phyloP scores from a whole-genome alignment of 2,113 vertebrate genomes.

The Guaruba guarouba region DNA sequence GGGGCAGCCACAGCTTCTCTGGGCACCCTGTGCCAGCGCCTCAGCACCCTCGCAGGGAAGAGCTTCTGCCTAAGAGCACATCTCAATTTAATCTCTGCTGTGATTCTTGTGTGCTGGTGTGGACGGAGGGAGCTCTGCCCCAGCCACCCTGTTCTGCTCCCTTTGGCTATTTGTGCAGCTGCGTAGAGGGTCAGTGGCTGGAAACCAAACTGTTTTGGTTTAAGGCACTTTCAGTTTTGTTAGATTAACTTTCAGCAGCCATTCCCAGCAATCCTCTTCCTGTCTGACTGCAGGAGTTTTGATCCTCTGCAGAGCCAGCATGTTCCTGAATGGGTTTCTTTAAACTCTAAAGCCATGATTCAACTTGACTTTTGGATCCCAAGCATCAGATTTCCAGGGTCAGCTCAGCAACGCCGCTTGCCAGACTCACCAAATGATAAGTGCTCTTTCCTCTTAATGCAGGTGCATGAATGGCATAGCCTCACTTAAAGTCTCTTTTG shows the following conservation, averaged over 20 bases:
- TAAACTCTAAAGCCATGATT: neutral
- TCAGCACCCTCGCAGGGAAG: neutral
- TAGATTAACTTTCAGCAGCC: neutral
- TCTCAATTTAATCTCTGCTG: neutral
- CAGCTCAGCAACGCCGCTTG: neutral
- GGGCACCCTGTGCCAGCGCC: neutral
- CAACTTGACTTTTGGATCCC: neutral
- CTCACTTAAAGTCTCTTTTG: neutral
- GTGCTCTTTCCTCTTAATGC: neutral
- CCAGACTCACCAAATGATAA: neutral
- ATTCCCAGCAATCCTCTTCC: neutral
- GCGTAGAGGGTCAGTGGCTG: neutral
- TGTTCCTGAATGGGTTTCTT: neutral
- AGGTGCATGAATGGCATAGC: neutral
- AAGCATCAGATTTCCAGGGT: neutral
- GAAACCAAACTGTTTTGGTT: neutral
- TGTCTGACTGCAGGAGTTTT: neutral
- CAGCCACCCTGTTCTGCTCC: neutral
- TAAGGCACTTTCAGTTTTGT: neutral
- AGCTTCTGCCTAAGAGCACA: neutral
- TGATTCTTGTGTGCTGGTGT: no score
- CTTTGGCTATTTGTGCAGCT: accelerated
- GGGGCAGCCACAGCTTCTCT: neutral
- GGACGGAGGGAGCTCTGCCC: neutral
- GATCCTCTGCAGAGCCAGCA: neutral